Conservation (phyloP, 2,113 vertebrate species). For the Scopus umbretta region DNA sequence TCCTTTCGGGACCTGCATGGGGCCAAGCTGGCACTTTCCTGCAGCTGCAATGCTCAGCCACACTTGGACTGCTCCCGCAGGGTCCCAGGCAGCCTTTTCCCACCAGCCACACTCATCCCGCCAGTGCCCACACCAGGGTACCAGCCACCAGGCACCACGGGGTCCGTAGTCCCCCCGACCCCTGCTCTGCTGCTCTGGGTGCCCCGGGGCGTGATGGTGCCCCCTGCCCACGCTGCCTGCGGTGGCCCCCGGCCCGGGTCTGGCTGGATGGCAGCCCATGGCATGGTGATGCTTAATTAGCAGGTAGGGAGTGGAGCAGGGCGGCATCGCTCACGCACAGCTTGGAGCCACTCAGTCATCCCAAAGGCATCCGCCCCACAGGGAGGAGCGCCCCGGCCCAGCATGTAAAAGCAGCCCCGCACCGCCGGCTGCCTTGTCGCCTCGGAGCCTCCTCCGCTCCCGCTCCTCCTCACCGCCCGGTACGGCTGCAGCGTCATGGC, state of each 20-base stretch:
- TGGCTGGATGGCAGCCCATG: background rate
- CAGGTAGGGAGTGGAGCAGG: slow-evolving; percentile 33
- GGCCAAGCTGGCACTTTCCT: background rate
- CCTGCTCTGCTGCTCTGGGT: rapidly evolving
- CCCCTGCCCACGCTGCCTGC: rapidly evolving
- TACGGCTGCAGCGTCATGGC: slow-evolving; percentile 54
- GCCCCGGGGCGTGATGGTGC: background rate
- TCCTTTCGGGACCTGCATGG: background rate
- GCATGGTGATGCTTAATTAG: slow-evolving; percentile 6
- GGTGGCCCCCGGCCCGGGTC: background rate
- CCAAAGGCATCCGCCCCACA: slow-evolving; percentile 46
- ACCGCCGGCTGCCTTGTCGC: background rate
- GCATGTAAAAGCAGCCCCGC: slow-evolving; percentile 26
- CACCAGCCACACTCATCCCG: background rate
- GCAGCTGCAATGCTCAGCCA: rapidly evolving
- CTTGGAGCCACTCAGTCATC: slow-evolving; percentile 57
- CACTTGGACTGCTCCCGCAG: rapidly evolving
- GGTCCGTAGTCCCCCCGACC: rapidly evolving
- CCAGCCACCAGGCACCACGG: rapidly evolving
- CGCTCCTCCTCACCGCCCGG: background rate
- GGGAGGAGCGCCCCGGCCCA: slow-evolving; percentile 29
- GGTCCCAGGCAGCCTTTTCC: background rate
- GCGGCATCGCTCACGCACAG: slow-evolving; percentile 9
- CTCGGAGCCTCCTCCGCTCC: background rate
- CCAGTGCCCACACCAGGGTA: background rate